phyloP scores from a whole-genome alignment of 23 tunicate species.

The Botrylloides violaceus region DNA sequence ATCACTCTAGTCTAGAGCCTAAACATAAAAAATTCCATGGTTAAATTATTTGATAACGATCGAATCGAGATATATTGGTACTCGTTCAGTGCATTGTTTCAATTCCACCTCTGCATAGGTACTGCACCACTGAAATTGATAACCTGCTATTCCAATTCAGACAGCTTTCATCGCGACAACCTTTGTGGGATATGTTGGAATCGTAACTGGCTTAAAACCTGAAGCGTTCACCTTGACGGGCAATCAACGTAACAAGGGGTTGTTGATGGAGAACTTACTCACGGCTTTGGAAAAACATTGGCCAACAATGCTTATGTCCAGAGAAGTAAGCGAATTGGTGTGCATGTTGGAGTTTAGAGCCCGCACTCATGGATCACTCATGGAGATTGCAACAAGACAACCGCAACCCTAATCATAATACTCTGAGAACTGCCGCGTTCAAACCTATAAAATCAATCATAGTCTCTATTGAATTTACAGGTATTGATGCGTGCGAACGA shows the following conservation, averaged over 20 bases:
- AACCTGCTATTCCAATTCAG: constrained; percentile 6
- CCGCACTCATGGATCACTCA: no score
- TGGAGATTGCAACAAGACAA: no score
- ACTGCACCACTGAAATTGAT: background rate
- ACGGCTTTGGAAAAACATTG: constrained; percentile 41
- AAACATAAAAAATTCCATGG: background rate
- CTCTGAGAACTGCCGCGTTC: no score
- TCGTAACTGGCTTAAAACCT: constrained; percentile 48
- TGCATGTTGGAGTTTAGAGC: no score
- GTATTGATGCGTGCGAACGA: constrained; percentile 44
- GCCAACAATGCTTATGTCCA: constrained; percentile 37
- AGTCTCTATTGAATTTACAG: constrained; percentile 35
- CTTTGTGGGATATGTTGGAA: constrained; percentile 58
- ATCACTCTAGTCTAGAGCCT: background rate
- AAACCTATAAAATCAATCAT: no score
- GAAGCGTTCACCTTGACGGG: constrained; percentile 56
- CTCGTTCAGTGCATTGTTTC: no score
- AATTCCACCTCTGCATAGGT: background rate
- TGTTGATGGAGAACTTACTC: constrained; percentile 29
- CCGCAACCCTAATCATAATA: no score
- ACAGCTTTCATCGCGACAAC: constrained; percentile 53
- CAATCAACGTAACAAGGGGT: constrained; percentile 47
- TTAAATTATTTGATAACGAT: no score
- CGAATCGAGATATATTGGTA: no score
- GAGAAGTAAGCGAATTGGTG: constrained; percentile 33